Evolutionary conservation across 2,888 invertebrate genomes (phyloP).

Genomic region (Lathronympha strigana): DNA sequence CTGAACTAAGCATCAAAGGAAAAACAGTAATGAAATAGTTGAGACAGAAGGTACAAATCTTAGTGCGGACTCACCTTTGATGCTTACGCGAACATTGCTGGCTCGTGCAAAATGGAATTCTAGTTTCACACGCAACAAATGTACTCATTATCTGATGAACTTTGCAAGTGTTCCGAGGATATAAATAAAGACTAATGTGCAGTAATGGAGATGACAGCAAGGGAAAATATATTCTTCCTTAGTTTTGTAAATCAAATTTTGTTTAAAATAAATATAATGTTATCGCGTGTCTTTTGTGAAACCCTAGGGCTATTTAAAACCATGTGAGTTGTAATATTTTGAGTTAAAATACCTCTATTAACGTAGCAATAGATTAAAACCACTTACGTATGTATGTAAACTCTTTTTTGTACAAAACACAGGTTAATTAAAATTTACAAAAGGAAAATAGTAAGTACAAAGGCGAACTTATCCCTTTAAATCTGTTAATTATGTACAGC

Average conservation of each 20-base stretch:
- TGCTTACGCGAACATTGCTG: conserved; percentile 71
- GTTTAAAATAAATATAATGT: not conserved
- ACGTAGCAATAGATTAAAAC: too few relatives aligned
- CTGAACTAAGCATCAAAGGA: not conserved
- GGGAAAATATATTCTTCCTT: not conserved
- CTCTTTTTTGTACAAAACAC: too few relatives aligned
- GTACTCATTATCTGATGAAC: conserved; percentile 82
- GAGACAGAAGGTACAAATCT: conserved; percentile 14
- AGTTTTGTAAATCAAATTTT: not conserved
- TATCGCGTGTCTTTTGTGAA: not conserved
- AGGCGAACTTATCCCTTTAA: too few relatives aligned
- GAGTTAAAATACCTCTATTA: too few relatives aligned
- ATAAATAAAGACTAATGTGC: conserved; percentile 54
- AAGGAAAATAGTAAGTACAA: too few relatives aligned
- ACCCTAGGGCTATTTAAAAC: not conserved
- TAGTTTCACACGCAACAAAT: conserved; percentile 84
- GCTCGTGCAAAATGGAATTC: conserved; percentile 80
- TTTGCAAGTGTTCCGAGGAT: conserved; percentile 61
- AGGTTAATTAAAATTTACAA: too few relatives aligned
- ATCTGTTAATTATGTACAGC: too few relatives aligned
- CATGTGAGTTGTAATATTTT: not conserved
- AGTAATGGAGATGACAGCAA: conserved; percentile 42
- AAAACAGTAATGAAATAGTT: conserved; percentile 23
- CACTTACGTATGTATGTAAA: too few relatives aligned
- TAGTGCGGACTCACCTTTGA: conserved; percentile 60